Percentiles rank a stretch among this genome's conserved stretches.
Conservation (phyloP, 2,797 vertebrate genomes). For the Megaceryle alcyon region DNA sequence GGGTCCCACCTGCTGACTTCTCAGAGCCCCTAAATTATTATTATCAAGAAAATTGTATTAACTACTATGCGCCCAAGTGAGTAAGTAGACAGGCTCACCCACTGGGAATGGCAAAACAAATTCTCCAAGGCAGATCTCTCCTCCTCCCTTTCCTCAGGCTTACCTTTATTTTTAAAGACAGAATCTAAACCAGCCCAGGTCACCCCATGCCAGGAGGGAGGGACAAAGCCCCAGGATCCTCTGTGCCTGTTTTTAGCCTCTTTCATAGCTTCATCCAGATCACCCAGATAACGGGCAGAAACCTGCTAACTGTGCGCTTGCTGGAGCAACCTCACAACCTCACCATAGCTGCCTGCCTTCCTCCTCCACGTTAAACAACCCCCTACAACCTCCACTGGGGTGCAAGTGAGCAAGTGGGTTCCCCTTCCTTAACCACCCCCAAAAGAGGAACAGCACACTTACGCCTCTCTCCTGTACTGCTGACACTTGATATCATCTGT, state of each 20-base stretch:
- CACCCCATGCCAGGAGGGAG: not conserved
- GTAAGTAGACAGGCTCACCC: not conserved
- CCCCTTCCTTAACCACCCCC: not conserved
- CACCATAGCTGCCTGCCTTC: not conserved
- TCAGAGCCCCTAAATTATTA: not conserved
- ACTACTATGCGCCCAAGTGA: not conserved
- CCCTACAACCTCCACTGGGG: not conserved
- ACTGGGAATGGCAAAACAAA: conserved; percentile 30
- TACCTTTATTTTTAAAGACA: not conserved
- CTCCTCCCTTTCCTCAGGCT: conserved; percentile 34
- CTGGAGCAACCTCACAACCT: not conserved
- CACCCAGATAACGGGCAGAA: not conserved
- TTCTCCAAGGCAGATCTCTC: not conserved
- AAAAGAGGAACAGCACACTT: not conserved
- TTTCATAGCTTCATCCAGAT: not conserved
- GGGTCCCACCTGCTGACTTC: conserved; percentile 8
- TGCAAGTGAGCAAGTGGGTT: not conserved
- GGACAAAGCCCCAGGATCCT: not conserved
- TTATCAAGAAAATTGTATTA: not conserved
- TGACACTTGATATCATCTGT: not conserved
- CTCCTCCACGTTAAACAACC: not conserved
- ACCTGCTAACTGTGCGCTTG: not conserved
- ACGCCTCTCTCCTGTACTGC: not conserved
- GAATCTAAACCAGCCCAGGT: not conserved
- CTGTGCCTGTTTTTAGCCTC: not conserved